A percentile compares a stretch with the other conserved stretches of the same genome.
Conservation (phyloP, 2,888 invertebrate species). For the Galerucella nymphaeae region DNA sequence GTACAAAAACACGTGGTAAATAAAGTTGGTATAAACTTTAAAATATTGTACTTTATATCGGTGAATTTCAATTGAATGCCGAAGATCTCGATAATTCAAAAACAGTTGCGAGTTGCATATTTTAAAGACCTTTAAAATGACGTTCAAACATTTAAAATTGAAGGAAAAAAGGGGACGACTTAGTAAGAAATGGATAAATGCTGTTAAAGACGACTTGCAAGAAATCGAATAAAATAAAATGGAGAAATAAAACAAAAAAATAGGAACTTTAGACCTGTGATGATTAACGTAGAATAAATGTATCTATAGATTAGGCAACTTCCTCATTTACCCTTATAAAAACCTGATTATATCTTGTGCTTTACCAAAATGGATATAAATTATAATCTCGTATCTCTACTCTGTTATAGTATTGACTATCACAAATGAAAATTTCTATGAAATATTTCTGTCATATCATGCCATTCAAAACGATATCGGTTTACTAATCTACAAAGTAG, state of each 20-base stretch:
- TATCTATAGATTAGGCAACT: no score
- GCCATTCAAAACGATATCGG: slow-evolving; percentile 25
- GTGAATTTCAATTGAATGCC: not conserved
- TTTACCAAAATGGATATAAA: not conserved
- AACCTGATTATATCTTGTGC: no score
- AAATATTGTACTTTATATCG: not conserved
- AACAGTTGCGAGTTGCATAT: not conserved
- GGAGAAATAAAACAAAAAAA: no score
- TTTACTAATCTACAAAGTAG: slow-evolving; percentile 29
- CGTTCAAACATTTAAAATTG: no score
- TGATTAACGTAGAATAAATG: no score
- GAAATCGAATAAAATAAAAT: no score
- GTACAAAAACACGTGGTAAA: not conserved
- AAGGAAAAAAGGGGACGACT: no score
- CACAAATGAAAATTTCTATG: slow-evolving; percentile 1
- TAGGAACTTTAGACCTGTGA: no score
- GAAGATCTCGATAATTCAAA: not conserved
- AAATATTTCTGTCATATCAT: slow-evolving; percentile 17
- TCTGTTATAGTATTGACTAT: slow-evolving; percentile 5
- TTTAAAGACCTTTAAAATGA: not conserved
- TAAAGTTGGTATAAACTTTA: slow-evolving; percentile 5
- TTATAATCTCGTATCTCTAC: not conserved
- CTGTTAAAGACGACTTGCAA: no score
- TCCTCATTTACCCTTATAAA: no score
- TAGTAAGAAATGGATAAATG: no score